Evolutionary conservation across 2,888 invertebrate genomes (phyloP).

Genomic region (Ormyrus thymus): DNA sequence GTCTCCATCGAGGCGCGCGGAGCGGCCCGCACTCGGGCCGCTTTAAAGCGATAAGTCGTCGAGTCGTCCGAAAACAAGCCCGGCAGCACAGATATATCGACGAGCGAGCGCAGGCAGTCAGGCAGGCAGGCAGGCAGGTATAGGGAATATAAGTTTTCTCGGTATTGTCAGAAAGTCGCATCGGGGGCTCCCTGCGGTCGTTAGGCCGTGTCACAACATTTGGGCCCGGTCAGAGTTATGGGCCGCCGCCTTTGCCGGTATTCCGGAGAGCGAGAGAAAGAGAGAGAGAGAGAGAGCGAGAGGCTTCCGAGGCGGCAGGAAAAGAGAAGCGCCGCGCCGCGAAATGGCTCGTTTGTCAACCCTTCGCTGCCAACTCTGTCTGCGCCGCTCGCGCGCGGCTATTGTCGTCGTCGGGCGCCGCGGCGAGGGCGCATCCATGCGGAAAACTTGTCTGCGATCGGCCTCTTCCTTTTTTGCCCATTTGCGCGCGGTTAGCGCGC

Average conservation of each 20-base stretch:
- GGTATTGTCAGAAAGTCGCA: neutral
- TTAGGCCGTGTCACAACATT: conserved; percentile 72
- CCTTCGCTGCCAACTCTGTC: conserved; percentile 5
- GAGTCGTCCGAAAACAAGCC: neutral
- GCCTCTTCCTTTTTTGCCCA: conserved; percentile 5
- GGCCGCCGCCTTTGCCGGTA: conserved; percentile 58
- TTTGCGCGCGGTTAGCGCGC: conserved; percentile 11
- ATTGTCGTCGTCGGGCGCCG: conserved; percentile 1
- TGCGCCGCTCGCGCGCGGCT: neutral
- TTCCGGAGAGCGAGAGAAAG: conserved; percentile 21
- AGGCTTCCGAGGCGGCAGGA: neutral
- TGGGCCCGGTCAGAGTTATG: conserved; percentile 69
- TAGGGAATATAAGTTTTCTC: neutral
- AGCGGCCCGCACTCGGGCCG: neutral
- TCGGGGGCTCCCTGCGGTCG: conserved; percentile 50
- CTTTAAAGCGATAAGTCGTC: neutral
- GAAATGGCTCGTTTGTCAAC: conserved; percentile 32
- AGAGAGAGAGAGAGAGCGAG: conserved; percentile 57
- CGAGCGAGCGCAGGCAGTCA: too few species aligned
- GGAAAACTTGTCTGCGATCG: conserved; percentile 22
- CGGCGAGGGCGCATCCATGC: conserved; percentile 2
- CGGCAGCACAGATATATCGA: too few species aligned
- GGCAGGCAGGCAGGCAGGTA: neutral
- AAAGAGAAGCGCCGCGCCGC: neutral
- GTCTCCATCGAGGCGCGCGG: too few species aligned